Conservation (phyloP, 2,797 vertebrate genomes). For the Morelia viridis region DNA sequence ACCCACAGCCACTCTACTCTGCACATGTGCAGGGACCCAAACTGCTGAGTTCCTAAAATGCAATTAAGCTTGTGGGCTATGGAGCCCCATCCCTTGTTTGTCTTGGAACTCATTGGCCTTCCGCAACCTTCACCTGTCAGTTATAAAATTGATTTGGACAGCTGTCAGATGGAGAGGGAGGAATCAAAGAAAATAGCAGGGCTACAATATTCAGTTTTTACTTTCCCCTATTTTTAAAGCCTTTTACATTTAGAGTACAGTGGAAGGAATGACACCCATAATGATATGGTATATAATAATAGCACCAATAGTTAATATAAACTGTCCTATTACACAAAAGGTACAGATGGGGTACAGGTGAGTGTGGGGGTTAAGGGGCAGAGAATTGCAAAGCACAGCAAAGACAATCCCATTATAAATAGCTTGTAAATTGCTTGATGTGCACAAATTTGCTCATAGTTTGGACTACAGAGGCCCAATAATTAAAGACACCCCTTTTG, state of each 20-base stretch:
- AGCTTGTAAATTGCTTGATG: neutral
- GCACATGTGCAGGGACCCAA: neutral
- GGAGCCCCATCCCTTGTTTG: neutral
- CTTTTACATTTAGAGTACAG: neutral
- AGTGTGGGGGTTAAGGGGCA: slow-evolving; percentile 13
- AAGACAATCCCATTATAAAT: neutral
- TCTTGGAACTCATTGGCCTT: neutral
- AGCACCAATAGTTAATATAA: rapidly evolving
- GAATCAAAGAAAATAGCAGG: neutral
- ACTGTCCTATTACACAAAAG: neutral
- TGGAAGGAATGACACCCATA: neutral
- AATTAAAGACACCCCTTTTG: neutral
- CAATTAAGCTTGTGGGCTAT: neutral
- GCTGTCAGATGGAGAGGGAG: neutral
- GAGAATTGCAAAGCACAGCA: neutral
- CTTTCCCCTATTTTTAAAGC: neutral
- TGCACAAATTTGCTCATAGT: neutral
- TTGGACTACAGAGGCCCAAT: neutral
- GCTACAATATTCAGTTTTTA: neutral
- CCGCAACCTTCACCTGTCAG: neutral
- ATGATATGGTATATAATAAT: neutral
- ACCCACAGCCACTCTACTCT: neutral
- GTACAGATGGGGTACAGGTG: rapidly evolving
- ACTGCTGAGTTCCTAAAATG: neutral
- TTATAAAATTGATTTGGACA: neutral